Evolutionary conservation across 2,888 invertebrate species (phyloP).

Genomic region (Doris montereyensis): DNA sequence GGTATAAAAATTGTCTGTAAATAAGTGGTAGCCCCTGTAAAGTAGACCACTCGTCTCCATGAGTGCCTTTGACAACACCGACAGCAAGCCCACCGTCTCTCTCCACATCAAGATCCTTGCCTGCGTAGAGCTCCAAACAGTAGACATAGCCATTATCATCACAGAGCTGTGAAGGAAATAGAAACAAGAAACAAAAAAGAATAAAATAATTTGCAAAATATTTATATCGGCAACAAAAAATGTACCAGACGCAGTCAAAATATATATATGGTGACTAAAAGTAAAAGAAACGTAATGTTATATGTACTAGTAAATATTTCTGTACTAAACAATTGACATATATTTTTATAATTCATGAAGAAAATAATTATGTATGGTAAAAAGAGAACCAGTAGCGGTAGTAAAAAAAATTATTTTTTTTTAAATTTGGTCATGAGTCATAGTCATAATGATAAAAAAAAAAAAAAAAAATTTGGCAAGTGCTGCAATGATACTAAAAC

Average conservation of each 20-base stretch:
- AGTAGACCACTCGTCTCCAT: not conserved
- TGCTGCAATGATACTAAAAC: not conserved
- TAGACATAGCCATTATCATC: not conserved
- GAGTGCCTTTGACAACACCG: conserved; percentile 1
- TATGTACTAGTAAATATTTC: no score
- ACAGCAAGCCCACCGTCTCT: not conserved
- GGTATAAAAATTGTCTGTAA: conserved; percentile 38
- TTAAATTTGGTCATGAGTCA: no score
- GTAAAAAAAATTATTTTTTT: not conserved
- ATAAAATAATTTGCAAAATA: not conserved
- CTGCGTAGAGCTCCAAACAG: not conserved
- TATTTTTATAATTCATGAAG: not conserved
- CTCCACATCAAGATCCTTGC: not conserved
- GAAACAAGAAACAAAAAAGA: not conserved
- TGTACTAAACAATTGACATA: not conserved
- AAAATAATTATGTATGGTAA: not conserved
- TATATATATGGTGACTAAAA: not conserved
- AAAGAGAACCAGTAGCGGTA: not conserved
- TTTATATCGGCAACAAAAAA: not conserved
- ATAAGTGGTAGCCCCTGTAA: conserved; percentile 30
- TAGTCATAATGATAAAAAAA: no score
- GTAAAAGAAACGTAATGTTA: not conserved
- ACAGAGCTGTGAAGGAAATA: not conserved
- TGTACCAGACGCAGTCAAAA: not conserved
- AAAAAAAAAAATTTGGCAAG: not conserved